Evolutionary conservation across 2,888 invertebrate genomes (phyloP), one percentile per base, ranked within the genome.

Genomic region (Rhodophaea formosa): DNA sequence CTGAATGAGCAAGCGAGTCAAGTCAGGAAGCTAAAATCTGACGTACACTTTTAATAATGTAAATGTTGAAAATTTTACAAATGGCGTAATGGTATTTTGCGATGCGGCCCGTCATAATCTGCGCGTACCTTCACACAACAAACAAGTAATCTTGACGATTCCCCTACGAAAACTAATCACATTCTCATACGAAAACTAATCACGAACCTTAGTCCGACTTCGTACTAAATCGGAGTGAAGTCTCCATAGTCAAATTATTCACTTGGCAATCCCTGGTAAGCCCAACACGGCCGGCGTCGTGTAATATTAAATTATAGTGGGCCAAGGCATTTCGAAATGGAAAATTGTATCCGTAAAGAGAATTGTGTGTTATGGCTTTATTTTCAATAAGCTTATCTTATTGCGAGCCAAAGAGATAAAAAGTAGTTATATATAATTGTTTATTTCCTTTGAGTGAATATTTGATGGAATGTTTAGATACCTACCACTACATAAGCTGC

Each of bases 241-340:
- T 84, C 84, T 86, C 84, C 84, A 82, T 83, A 88, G 83, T 86
- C 83, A 87, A 88, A 89, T 89, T 89, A 89, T 86, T 88, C 88
- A 87, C 86, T 86, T 80, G 80, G 79, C 86, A 86, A 88, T 84
- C 86, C 86, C 86, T 68, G 80, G 79, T 80, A 84, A 84, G 84
- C 88, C 80, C 77, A 76, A 76, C 83, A 73, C 77, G 69, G 72
- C 74, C 71, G 45, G 68, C 69, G 80, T 71, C 81, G 81, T 87
- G 87, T 88, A 88, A 88, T 88, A 89, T 89, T 89, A 88, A 88
- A 88, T 88, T 88, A 88, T 86, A 88, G 86, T 84, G 80, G 82
- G 75, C 82, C 84, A 76, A 83, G 81, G 80, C 81, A 84, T 87
- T 88, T 85, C 79, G 79, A 86, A 87, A 88, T 84, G 82, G 88